Evolutionary conservation across 2,888 invertebrate species (phyloP), one percentile per base, ranked within the genome.

Genomic region (Zootermopsis nevadensis): DNA sequence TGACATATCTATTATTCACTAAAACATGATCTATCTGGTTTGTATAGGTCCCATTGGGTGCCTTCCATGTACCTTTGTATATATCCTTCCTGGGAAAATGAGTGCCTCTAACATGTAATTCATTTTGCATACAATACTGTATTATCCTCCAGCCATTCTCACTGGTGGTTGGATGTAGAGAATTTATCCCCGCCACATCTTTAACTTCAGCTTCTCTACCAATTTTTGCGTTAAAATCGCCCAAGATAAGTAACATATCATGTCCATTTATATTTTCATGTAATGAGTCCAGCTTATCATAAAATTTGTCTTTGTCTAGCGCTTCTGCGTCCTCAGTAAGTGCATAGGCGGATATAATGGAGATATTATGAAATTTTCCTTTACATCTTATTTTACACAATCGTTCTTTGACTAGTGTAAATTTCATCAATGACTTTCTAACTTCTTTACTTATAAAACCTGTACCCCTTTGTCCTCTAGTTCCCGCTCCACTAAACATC

Each of bases 21-120:
- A 31, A 12, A 7, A 77, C n/a, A 27, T 77, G 31, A 31, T 55
- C 77, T 19, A 77, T 77, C 30, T 77, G 53, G 42, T 77, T 77
- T 27, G 38, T 27, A 10, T 27, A 30, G 2, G n/a, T 30, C 27
- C 22, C 22, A 19, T 22, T 48, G 42, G 77, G 77, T 48, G 31
- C 10, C 35, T 38, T 38, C 74, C 74, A 35, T 22, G 74, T 35
- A 38, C 42, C 74, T 35, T n/a, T 19, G 15, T 74, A 24, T 24
- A 74, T 74, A 1, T 15, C 10, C 12, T 76, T 76, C 3, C 35
- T 42, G 22, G 72, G 33, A 53, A 6, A 72, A 72, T 22, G 8
- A 24, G 19, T 33, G 33, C 72, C 33, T n/a, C 30, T 76, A 42
- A 76, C 35, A 42, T 27, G 35, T 27, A 76, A 42, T n/a, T 76